phyloP scores from a whole-genome alignment of 1,140 invertebrate genomes.

The Anastrepha ludens region DNA sequence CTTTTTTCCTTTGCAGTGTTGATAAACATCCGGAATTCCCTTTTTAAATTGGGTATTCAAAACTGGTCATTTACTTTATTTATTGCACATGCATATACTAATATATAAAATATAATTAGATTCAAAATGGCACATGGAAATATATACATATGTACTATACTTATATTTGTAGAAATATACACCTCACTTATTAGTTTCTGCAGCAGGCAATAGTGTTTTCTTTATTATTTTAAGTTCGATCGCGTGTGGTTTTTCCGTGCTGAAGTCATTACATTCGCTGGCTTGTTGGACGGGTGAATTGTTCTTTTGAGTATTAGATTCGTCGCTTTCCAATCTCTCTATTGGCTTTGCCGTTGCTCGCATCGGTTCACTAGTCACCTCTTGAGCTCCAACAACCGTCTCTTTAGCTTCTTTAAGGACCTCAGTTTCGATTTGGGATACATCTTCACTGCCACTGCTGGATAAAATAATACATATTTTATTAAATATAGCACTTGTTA shows the following conservation, averaged over 20 bases:
- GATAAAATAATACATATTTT: too few relatives aligned
- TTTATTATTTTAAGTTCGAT: conserved; percentile 70
- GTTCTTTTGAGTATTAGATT: not conserved
- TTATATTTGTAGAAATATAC: conserved; percentile 19
- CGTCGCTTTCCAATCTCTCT: not conserved
- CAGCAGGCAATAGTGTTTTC: conserved; percentile 62
- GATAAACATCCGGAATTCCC: conserved; percentile 81
- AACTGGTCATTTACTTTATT: not conserved
- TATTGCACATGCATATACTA: not conserved
- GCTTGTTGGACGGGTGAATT: not conserved
- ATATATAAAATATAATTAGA: too few relatives aligned
- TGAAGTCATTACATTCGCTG: not conserved
- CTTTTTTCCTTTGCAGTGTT: conserved; percentile 76
- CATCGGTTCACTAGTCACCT: too few relatives aligned
- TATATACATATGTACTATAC: not conserved
- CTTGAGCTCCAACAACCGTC: too few relatives aligned
- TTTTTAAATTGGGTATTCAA: conserved; percentile 59
- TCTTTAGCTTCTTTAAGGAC: too few relatives aligned
- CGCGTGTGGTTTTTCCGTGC: conserved; percentile 57
- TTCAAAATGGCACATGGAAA: too few relatives aligned
- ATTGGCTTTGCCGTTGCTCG: not conserved
- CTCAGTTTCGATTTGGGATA: too few relatives aligned
- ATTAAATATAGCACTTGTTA: too few relatives aligned
- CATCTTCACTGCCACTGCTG: too few relatives aligned
- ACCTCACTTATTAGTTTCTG: not conserved